Evolutionary conservation across 2,888 invertebrate genomes (phyloP).

Genomic region (Coenonympha arcania): DNA sequence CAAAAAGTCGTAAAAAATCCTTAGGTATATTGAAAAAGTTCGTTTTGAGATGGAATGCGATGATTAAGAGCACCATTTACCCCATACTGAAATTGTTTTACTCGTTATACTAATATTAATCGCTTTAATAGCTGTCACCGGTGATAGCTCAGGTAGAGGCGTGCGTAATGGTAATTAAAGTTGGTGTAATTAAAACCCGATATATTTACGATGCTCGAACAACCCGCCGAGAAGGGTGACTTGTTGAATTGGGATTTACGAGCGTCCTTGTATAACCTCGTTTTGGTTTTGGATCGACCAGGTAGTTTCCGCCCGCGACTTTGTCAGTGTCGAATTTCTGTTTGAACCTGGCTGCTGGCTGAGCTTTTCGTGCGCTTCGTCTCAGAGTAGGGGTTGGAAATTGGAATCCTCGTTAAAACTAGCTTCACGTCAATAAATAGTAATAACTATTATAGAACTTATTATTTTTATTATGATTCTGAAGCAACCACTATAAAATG

Average conservation of each 20-base stretch:
- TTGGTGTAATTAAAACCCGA: slow-evolving; percentile 64
- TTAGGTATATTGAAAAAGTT: neutral
- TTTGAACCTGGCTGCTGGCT: no score
- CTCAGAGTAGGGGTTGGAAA: no score
- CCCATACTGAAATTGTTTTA: slow-evolving; percentile 1
- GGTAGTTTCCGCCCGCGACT: neutral
- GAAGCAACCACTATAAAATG: no score
- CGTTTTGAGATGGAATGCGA: neutral
- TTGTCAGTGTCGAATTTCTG: no score
- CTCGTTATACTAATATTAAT: slow-evolving; percentile 10
- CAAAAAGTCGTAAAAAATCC: neutral
- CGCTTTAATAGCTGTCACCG: slow-evolving; percentile 20
- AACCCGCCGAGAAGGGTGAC: slow-evolving; percentile 54
- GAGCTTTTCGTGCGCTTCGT: no score
- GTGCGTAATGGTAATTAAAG: slow-evolving; percentile 61
- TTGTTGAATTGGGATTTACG: slow-evolving; percentile 50
- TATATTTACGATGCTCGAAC: slow-evolving; percentile 67
- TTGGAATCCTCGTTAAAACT: no score
- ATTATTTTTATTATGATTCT: no score
- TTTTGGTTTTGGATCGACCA: slow-evolving; percentile 30
- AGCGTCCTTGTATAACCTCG: slow-evolving; percentile 64
- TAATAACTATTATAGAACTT: no score
- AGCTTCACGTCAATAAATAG: no score
- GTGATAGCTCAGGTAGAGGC: slow-evolving; percentile 33
- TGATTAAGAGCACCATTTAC: neutral